Percentiles rank a stretch among this genome's conserved stretches.
phyloP scores from a whole-genome alignment of 2,113 vertebrate genomes.

The Leiothrix lutea region DNA sequence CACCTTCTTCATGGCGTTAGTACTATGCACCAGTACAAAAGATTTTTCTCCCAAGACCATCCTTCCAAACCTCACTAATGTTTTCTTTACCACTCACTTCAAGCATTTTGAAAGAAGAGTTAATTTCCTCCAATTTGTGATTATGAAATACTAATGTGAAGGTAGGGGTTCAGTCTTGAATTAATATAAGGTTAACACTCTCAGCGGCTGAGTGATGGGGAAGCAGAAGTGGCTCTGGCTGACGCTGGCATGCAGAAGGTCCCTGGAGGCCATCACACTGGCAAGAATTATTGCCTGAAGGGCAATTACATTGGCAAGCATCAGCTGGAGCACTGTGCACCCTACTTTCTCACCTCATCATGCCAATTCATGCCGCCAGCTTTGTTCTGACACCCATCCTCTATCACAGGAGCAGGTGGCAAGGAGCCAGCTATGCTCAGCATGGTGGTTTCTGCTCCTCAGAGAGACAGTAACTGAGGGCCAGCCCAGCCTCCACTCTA shows the following conservation, averaged over 20 bases:
- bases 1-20: neutral
- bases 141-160: conserved; percentile 18
- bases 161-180: conserved; percentile 6
- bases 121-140: neutral
- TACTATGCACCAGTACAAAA: neutral
- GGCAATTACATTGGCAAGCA: conserved; percentile 62
- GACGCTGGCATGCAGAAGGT: neutral
- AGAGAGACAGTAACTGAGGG: neutral
- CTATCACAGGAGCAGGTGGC: conserved; percentile 42
- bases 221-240: conserved; percentile 53
- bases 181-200: conserved; percentile 37
- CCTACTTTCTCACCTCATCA: conserved; percentile 55
- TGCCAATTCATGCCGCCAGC: conserved; percentile 62
- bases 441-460: neutral
- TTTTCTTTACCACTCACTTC: neutral
- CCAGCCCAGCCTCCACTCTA: neutral
- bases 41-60: neutral
- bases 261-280: conserved; percentile 13
- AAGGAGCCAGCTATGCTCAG: neutral
- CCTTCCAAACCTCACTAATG: neutral
- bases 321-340: conserved; percentile 40
- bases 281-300: conserved; percentile 58
- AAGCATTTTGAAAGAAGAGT: neutral
- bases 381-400: conserved; percentile 62
- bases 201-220: neutral